Evolutionary conservation across 2,888 invertebrate genomes (phyloP).

Genomic region (Polydrusus pterygomalis): DNA sequence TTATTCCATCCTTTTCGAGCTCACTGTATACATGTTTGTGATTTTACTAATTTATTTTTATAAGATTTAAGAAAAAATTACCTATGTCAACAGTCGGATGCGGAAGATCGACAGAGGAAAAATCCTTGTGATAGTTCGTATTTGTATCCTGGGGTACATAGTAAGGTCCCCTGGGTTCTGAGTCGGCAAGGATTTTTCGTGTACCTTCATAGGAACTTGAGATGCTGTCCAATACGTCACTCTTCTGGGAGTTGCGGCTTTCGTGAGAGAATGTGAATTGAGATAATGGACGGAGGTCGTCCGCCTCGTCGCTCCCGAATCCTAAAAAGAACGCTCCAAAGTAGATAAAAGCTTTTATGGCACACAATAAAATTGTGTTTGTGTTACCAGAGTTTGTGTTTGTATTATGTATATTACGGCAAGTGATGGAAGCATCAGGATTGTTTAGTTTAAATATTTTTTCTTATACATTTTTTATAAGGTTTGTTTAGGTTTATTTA

Average conservation of each 20-base stretch:
- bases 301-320: conserved; percentile 41
- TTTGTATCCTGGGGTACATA: conserved; percentile 70
- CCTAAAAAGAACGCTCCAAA: conserved; percentile 45
- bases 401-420: conserved; percentile 16
- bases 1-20: too few species aligned
- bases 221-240: conserved; percentile 71
- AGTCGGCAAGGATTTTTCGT: conserved; percentile 72
- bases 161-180: conserved; percentile 71
- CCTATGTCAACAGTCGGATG: conserved; percentile 73
- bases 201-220: conserved; percentile 72
- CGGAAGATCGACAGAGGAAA: conserved; percentile 65
- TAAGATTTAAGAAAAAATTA: conserved; percentile 41
- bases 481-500: neutral
- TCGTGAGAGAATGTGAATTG: conserved; percentile 65
- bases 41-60: too few species aligned
- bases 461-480: neutral
- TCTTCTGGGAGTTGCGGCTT: conserved; percentile 66
- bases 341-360: conserved; percentile 53
- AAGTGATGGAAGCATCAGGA: neutral
- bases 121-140: conserved; percentile 65
- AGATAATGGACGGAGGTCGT: conserved; percentile 54
- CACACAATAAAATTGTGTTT: conserved; percentile 31
- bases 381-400: conserved; percentile 23
- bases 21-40: too few species aligned
- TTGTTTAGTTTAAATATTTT: neutral